Evolutionary conservation across 2,888 invertebrate genomes (phyloP), one percentile per base, ranked within the genome.

Genomic region (Macroteleia sp.): DNA sequence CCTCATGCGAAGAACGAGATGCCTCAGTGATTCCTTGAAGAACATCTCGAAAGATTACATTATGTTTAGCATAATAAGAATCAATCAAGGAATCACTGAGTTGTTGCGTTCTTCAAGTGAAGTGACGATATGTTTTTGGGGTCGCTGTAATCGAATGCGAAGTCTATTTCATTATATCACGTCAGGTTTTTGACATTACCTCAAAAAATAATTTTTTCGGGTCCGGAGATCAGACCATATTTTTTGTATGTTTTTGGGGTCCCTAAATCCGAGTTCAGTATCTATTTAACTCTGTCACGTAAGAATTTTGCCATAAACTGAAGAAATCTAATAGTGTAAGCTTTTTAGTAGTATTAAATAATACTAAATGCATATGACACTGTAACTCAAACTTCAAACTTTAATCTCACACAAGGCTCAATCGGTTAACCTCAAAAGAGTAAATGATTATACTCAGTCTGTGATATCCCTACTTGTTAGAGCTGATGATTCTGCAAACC

Each of bases 291-390:
- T 10, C 34, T 8, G 25, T 52, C 52, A 32, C 52, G 19, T 52
- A 10, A 52, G 19, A 28, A 14, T 52, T 52, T 52, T 30, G 17
- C 6, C 34, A 52, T 52, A 34, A 32, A n/a, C 52, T 34, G 32
- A 52, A 32, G 32, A 10, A 19, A 42, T 39, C 39, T 39, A 6
- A 39, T 16, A 39, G 14, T 16, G 4, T 6, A 39, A 12, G 10
- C 10, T n/a, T 6, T 6, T 34, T 34, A 3, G 2, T 34, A 34
- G 10, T 34, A 9, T 34, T 25, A 25, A 25, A 25, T 25, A 25
- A 25, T 25, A 25, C 25, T 25, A 25, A 25, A 25, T 25, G 25
- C 25, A 25, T n/a, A n/a, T 25, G 25, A 25, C 25, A 25, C 25
- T 25, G 25, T 25, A 32, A n/a, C 32, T n/a, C 32, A 32, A 32